Base-by-base conservation (phyloP, 2,888 invertebrate genomes). In the Idaea biselata region DNA sequence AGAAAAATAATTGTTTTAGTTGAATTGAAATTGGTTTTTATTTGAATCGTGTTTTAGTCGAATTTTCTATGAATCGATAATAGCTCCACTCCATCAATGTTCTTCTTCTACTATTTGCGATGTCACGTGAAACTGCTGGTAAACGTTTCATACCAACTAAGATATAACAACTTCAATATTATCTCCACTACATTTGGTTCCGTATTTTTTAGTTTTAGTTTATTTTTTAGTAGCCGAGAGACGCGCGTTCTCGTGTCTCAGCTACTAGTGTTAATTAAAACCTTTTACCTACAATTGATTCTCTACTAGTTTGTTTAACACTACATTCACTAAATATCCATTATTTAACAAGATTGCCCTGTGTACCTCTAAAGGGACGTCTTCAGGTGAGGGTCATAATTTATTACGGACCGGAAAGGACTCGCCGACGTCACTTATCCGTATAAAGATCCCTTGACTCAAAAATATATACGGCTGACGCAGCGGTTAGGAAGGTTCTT, bases 281-380 rank as follows among this genome's bases (percentile, higher is more conserved):
- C 25, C 25, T 25, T 25, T 25, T 25, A 44, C 44, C 8, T 44
- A 14, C 7, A 14, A 14, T 44, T 44, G 44, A 44, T 8, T 44
- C 44, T 44, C 44, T 3, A 25, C 25, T 44, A 44, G 11, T 44
- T 5, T 0, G 44, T 44, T 44, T 44, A 44, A 44, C 44, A 44
- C 44, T 44, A 44, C 44, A 44, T 44, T 44, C 44, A 7, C 11
- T 44, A 70, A 75, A 64, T 76, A 56, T 56, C 56, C 56, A 56
- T 56, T 56, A 56, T 56, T 56, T 56, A 56, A 14, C 56, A 18
- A 18, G 56, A 18, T 18, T 56, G 56, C 17, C 56, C 56, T 56
- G 7, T 18, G 7, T 18, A 18, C 56, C 56, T 18, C 56, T 56
- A 18, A 56, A 56, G 56, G 56, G 56, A 56, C 56, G 18, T 17